Base-by-base conservation (phyloP, 2,888 invertebrate species). In the Mactromeris polynyma region DNA sequence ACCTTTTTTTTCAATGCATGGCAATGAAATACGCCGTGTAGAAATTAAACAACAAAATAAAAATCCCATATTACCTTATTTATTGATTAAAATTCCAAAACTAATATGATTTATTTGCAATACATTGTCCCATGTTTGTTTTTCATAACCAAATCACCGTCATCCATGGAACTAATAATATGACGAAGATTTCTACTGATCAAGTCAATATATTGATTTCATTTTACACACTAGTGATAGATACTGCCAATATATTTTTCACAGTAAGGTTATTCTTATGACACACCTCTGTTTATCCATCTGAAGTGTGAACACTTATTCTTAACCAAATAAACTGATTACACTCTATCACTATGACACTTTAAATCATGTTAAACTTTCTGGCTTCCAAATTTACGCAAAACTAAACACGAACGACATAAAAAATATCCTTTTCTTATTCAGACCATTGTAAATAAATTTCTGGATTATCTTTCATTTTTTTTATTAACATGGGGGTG, bases 171-270 rank as follows among this genome's bases (percentile, higher is more conserved):
- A 64, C 58, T 64, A 64, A 64, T 64, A 26, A 64, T 64, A 6
- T n/a, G 58, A 7, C 11, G 26, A 64, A 64, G n/a, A 64, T 26
- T 64, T 64, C 26, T 73, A 73, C 73, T 33, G 73, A 73, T 33
- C 73, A 33, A 73, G 73, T 73, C 73, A 73, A 73, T 73, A 73
- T 73, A 73, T 73, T 73, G 73, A 73, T 73, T 73, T 73, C 73
- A 36, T 33, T 73, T 33, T 21, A 64, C 26, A n/a, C 58, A 64
- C 58, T 26, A 64, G 4, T n/a, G n/a, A 26, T 64, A 64, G n/a
- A 64, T 64, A 64, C 58, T 4, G 3, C 9, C 58, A 26, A 64
- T 64, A 64, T 64, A 26, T 64, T 64, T n/a, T 64, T 64, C 58
- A 64, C 58, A 64, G 26, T 64, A 64, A 64, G 2, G 58, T 64